Base-by-base conservation (phyloP, 2,888 invertebrate genomes). In the Caradrina kadenii region DNA sequence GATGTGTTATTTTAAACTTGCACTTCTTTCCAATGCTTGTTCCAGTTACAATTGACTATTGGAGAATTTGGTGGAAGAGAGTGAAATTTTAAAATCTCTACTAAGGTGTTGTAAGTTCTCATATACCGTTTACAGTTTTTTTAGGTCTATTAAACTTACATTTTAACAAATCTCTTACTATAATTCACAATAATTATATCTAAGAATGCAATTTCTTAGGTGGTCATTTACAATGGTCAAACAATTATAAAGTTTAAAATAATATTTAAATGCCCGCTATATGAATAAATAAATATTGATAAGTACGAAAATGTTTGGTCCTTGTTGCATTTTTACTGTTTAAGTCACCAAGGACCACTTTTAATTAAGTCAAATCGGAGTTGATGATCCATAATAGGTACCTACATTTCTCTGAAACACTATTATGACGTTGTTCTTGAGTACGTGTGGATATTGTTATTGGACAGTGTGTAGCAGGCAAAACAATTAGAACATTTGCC, bases 361-460 rank as follows among this genome's bases (percentile, higher is more conserved):
- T 22, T 13, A 52, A 4, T 5, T 13, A 4, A 8, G 8, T 42
- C 2, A 15, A 65, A 48, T 45, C 19, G 48, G n/a, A 17, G 15
- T 52, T n/a, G 15, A 35, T 64, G 75, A 74, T 48, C 73, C 45
- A 56, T 45, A 17, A 4, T 45, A 45, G 17, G 45, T 5, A 45
- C 17, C 17, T 17, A 45, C 11, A 17, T 45, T 4, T 17, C 1
- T 17, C 13, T 39, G 39, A 39, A 39, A 39, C 13, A 39, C 13
- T 48, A 52, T 17, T 19, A 55, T 59, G 66, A 48, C 22, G 22
- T 54, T 19, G 19, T 49, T 21, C 4, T 17, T 8, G 35, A 49
- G 17, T 31, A 21, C 50, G 48, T 73, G 22, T 11, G 31, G 7
- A 49, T 31, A 49, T 72, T 79, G 39, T 79, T 26, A 56, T 42